These are phyloP conservation scores for Epinephelus cyanopodus DNA, from an alignment of 2,113 vertebrate species.

Conservation along the genomic window DNA sequence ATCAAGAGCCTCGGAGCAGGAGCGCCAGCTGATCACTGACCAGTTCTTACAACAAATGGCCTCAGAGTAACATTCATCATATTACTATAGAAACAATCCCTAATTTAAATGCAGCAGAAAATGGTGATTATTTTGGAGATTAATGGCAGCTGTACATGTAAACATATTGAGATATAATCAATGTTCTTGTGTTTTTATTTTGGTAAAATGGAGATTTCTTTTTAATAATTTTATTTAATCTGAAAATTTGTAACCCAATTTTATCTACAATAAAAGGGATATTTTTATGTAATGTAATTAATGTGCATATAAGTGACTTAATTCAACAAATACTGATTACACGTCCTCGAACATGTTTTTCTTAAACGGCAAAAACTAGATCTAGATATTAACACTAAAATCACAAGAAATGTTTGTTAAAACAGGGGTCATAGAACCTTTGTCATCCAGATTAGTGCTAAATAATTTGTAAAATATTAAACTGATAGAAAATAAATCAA, in stretches of 20 bases:
- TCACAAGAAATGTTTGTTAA: not conserved
- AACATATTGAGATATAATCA: not conserved
- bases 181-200: not conserved
- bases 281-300: not conserved
- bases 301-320: not conserved
- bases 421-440: not conserved
- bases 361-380: not conserved
- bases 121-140: not conserved
- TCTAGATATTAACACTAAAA: not conserved
- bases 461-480: too few relatives aligned
- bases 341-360: not conserved
- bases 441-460: not conserved
- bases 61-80: too few relatives aligned
- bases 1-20: constrained; percentile 35
- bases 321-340: not conserved
- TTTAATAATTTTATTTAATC: too few relatives aligned
- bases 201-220: too few relatives aligned
- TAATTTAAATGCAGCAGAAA: not conserved
- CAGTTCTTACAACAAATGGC: not conserved
- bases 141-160: not conserved
- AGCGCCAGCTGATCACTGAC: not conserved
- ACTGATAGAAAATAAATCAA: not conserved
- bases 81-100: too few relatives aligned
- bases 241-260: not conserved
- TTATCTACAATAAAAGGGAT: not conserved